Percentiles rank a stretch among this genome's conserved stretches.
These are phyloP conservation scores for Dipodomys spectabilis DNA, from an alignment of 2,113 vertebrate genomes.

Conservation along the genomic window DNA sequence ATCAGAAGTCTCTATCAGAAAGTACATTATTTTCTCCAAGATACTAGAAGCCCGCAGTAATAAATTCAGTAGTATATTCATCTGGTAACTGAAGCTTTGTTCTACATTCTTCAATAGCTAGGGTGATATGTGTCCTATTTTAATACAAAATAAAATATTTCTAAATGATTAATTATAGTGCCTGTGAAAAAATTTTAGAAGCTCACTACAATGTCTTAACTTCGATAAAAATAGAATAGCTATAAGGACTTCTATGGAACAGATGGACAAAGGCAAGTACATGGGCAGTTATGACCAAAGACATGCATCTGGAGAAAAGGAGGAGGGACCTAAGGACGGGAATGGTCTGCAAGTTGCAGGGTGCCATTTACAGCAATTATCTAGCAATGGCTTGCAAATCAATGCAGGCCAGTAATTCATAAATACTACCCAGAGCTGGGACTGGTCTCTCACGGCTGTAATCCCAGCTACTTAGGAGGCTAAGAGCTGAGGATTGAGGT, in stretches of 20 bases:
- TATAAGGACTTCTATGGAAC: background rate
- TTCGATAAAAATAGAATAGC: background rate
- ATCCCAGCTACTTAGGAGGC: too few species aligned
- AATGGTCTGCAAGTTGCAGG: background rate
- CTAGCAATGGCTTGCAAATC: background rate
- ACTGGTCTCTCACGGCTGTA: too few species aligned
- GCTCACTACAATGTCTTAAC: background rate
- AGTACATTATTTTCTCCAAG: conserved; percentile 17
- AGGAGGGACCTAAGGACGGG: background rate
- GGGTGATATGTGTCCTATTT: background rate
- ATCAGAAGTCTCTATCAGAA: background rate
- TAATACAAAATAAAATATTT: conserved; percentile 20
- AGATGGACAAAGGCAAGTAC: background rate
- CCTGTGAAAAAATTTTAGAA: conserved; percentile 7
- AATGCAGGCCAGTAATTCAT: background rate
- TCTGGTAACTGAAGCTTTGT: background rate
- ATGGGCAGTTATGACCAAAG: background rate
- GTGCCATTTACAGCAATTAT: background rate
- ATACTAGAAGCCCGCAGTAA: background rate
- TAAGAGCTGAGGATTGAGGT: background rate
- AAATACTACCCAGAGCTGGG: background rate
- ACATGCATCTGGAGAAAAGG: background rate
- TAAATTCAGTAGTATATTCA: background rate
- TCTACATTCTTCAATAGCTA: background rate
- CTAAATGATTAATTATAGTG: background rate